These are phyloP conservation scores for Moxostoma hubbsi DNA, from an alignment of 2,797 vertebrate species.

Conservation along the genomic window DNA sequence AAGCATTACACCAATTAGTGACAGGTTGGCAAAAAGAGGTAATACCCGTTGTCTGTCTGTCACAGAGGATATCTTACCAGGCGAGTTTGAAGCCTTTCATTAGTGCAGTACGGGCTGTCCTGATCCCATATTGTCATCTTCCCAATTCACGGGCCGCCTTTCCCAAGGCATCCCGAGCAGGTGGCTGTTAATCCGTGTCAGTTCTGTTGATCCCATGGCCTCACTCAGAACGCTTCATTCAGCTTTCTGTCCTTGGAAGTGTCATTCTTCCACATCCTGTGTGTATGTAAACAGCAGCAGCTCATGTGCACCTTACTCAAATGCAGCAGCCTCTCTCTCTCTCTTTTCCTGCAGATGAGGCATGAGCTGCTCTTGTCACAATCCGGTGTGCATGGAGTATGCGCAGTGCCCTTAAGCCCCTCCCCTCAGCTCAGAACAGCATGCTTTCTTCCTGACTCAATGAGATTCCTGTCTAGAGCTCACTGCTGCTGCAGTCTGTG, in stretches of 20 bases:
- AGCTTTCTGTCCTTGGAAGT: background rate
- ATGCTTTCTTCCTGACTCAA: conserved; percentile 54
- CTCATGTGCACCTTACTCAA: conserved; percentile 48
- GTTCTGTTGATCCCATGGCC: conserved; percentile 63
- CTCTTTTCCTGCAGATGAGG: conserved; percentile 64
- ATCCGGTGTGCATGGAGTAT: conserved; percentile 63
- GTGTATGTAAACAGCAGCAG: conserved; percentile 7
- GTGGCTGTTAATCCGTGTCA: conserved; percentile 60
- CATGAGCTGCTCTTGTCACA: conserved; percentile 48
- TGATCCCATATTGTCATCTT: conserved; percentile 74
- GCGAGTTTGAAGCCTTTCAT: conserved; percentile 94
- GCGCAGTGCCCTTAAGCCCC: conserved; percentile 56
- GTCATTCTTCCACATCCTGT: conserved; percentile 32
- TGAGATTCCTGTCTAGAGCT: conserved; percentile 23
- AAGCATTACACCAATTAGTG: background rate
- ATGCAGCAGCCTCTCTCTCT: conserved; percentile 57
- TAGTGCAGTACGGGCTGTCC: conserved; percentile 79
- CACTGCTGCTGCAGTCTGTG: conserved; percentile 36
- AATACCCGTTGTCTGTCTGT: background rate
- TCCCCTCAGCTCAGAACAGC: conserved; percentile 47
- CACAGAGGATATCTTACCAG: conserved; percentile 78
- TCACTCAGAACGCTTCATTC: conserved; percentile 15
- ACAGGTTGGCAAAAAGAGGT: background rate
- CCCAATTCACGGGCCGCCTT: conserved; percentile 71
- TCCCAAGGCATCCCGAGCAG: conserved; percentile 78